Conservation (phyloP, 1,140 invertebrate species). For the Trachymyrmex cornetzi region DNA sequence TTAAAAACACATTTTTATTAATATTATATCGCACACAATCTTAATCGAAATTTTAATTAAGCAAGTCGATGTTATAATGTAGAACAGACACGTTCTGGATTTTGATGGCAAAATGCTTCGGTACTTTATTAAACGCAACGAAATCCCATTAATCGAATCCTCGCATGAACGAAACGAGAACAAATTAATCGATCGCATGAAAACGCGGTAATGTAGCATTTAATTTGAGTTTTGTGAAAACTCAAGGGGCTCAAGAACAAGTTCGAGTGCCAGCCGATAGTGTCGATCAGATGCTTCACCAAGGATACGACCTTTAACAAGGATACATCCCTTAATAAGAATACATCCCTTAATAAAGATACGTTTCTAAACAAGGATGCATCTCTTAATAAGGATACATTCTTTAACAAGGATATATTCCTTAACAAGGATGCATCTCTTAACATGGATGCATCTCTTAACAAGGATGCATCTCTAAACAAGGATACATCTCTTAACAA, state of each 20-base stretch:
- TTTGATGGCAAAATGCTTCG: background rate
- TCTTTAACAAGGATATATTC: background rate
- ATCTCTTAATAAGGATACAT: background rate
- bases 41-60: background rate
- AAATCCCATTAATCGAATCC: background rate
- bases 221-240: slow-evolving; percentile 35
- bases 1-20: background rate
- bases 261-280: slow-evolving; percentile 35
- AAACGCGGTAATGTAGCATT: background rate
- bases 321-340: background rate
- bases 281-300: slow-evolving; percentile 27
- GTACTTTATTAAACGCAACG: background rate
- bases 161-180: background rate
- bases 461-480: background rate
- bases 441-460: background rate
- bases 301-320: slow-evolving; percentile 9
- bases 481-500: background rate
- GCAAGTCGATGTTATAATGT: background rate
- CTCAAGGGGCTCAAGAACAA: slow-evolving; percentile 51
- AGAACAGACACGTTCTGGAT: background rate
- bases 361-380: background rate
- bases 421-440: background rate
- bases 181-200: background rate
- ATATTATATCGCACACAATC: background rate
- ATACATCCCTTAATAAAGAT: background rate